Base-by-base conservation (phyloP, 2,888 invertebrate species). In the Cataglyphis livida region DNA sequence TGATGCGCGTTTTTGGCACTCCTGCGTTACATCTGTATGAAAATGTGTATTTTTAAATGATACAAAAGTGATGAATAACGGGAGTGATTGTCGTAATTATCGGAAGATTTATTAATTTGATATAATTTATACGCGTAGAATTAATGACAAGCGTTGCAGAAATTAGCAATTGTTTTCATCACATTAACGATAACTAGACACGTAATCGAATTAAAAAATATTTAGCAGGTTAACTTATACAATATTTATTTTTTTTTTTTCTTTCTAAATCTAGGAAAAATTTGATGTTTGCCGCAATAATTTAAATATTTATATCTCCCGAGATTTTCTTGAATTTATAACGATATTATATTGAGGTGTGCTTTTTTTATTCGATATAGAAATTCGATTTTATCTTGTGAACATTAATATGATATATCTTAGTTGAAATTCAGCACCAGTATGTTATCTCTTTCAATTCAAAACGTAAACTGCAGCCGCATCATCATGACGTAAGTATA, bases 1-100 rank as follows among this genome's bases (percentile, higher is more conserved):
- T 78, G 59, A 78, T 44, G 44, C 35, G 44, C 59, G 44, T 78
- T 78, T 76, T 59, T 78, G 78, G 25, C 59, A 78, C 59, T 61
- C 70, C 12, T 44, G 59, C 70, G n/a, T 54, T 54, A 48, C 35
- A 25, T 38, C 41, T 25, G 18, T 18, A 51, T n/a, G 12, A 57
- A n/a, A 25, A 68, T 32, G 18, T 51, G 12, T 41, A 68, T 57
- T 76, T 78, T 66, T 38, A 9, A 54, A 57, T 18, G 57, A 7
- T 41, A 57, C 15, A 12, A 15, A n/a, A 66, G n/a, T 76, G 12
- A 57, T 32, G 25, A 25, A 25, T 32, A n/a, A 68, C 28, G 12
- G 21, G 21, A 57, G 7, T 32, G 48, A 32, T 68, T 57, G 18
- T 28, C 5, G 18, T 65, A 25, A 35, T 70, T 70, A 68, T 68